Evolutionary conservation across 2,888 invertebrate species (phyloP).

Genomic region (Scrobipalpa atriplicella): DNA sequence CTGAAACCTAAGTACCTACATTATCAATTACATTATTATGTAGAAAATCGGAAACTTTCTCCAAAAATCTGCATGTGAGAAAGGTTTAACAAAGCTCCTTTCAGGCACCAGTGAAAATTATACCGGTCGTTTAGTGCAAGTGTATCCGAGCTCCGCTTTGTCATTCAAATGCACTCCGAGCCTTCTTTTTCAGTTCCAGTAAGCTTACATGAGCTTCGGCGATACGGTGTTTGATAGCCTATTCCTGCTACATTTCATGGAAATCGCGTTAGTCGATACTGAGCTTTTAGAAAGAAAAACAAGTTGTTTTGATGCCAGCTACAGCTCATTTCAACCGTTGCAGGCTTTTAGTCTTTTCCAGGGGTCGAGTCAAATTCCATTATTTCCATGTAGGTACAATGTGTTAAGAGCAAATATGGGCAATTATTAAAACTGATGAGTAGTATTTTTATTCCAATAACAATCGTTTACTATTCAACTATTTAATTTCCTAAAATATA

Average conservation of each 20-base stretch:
- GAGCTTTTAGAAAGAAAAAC: neutral
- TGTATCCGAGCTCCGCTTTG: conserved; percentile 25
- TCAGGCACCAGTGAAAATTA: conserved; percentile 24
- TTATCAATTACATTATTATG: no score
- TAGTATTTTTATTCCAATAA: no score
- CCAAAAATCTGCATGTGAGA: neutral
- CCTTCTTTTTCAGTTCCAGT: conserved; percentile 20
- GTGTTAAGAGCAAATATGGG: no score
- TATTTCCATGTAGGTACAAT: no score
- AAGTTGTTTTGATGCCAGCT: neutral
- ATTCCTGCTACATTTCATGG: conserved; percentile 9
- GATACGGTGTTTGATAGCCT: conserved; percentile 4
- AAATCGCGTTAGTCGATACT: neutral
- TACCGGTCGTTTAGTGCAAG: conserved; percentile 24
- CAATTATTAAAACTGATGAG: no score
- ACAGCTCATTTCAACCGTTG: neutral
- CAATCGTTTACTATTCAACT: no score
- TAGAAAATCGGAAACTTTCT: no score
- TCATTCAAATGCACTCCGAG: conserved; percentile 26
- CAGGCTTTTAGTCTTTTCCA: no score
- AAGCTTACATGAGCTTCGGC: neutral
- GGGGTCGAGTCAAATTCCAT: no score
- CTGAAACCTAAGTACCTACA: no score
- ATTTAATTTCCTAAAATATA: no score
- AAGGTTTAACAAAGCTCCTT: conserved; percentile 7